These are phyloP conservation scores for Listrodromus nycthemerus DNA, from an alignment of 2,888 invertebrate genomes.

Conservation along the genomic window DNA sequence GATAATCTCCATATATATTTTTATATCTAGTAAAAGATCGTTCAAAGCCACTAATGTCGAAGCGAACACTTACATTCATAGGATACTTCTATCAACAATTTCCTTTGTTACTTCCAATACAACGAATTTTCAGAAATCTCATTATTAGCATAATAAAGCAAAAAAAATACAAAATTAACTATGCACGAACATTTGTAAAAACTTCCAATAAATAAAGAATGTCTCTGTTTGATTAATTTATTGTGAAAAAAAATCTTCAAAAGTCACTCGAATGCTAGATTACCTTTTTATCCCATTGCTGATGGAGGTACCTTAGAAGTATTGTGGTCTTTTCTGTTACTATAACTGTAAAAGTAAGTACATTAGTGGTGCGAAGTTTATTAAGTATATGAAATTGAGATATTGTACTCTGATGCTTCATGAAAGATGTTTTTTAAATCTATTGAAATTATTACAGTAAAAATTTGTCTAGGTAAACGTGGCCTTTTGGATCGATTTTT, in stretches of 20 bases:
- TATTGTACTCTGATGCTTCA: not conserved
- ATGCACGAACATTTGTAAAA: not conserved
- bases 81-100: too few species aligned
- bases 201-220: conserved; percentile 22
- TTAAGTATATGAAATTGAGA: not conserved
- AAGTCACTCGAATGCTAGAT: conserved; percentile 38
- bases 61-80: not conserved
- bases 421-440: not conserved
- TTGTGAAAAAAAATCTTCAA: conserved; percentile 13
- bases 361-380: not conserved
- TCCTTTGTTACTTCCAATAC: too few species aligned
- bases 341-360: conserved; percentile 88
- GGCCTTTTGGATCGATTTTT: not conserved
- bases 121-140: too few species aligned
- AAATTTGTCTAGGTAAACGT: not conserved
- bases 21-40: not conserved
- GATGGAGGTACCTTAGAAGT: conserved; percentile 95
- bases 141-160: too few species aligned
- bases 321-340: conserved; percentile 98
- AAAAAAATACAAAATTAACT: too few species aligned
- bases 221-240: conserved; percentile 30
- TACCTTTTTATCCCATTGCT: conserved; percentile 98
- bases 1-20: too few species aligned
- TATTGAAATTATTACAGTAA: not conserved
- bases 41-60: not conserved